A percentile compares a stretch with the other conserved stretches of the same genome.
These are phyloP conservation scores for Stichodactyla mertensii DNA, from an alignment of 64 coral and sea anemone species.

Conservation along the genomic window DNA sequence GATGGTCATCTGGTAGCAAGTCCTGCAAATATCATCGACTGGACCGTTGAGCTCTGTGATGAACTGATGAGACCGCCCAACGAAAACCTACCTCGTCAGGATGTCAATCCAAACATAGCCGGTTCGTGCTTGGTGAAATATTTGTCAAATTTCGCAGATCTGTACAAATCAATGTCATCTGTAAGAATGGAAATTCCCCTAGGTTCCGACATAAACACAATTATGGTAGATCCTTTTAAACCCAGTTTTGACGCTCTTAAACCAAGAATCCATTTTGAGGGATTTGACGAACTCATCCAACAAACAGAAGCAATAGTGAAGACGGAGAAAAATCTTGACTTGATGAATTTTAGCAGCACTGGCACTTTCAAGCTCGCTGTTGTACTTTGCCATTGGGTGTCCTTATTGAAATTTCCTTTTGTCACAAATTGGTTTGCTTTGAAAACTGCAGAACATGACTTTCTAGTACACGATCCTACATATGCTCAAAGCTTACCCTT, in stretches of 20 bases:
- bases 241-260: background rate
- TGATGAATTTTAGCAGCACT: background rate
- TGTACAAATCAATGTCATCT: background rate
- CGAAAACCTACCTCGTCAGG: background rate
- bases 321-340: background rate
- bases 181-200: background rate
- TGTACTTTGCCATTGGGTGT: background rate
- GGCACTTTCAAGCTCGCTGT: background rate
- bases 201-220: too few relatives aligned
- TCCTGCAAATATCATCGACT: background rate
- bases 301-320: slow-evolving; percentile 1
- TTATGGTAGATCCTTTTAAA: background rate
- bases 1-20: background rate
- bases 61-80: background rate
- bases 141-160: background rate
- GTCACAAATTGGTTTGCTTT: slow-evolving; percentile 16
- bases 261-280: background rate
- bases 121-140: background rate
- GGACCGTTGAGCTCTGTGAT: background rate
- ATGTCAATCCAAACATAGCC: background rate
- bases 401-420: background rate
- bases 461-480: background rate
- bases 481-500: background rate
- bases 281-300: background rate
- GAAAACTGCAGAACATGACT: background rate